A percentile compares a stretch with the other conserved stretches of the same genome.
These are phyloP conservation scores for Chrosomus eos DNA, from an alignment of 2,797 vertebrate species.

Conservation along the genomic window DNA sequence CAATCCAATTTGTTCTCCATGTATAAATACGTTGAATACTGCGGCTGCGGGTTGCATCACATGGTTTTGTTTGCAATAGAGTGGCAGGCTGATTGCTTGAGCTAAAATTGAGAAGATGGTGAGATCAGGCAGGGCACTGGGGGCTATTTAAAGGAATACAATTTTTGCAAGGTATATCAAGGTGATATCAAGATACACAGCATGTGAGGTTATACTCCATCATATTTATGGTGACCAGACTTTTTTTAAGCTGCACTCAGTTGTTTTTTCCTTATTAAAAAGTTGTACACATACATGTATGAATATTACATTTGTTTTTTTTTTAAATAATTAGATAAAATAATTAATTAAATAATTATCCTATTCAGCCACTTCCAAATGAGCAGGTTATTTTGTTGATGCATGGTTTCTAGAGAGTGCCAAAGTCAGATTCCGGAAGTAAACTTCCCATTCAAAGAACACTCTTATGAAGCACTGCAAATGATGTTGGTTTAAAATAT, in stretches of 20 bases:
- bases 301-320: no score
- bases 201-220: neutral
- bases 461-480: neutral
- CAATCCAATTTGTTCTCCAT: conserved; percentile 49
- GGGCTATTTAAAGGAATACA: conserved; percentile 48
- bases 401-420: neutral
- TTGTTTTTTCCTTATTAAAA: neutral
- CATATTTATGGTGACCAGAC: neutral
- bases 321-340: no score
- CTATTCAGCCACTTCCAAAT: neutral
- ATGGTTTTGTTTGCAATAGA: conserved; percentile 34
- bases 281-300: neutral
- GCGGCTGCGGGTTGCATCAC: conserved; percentile 37
- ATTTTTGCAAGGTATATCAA: conserved; percentile 29
- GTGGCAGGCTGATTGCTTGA: conserved; percentile 28
- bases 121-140: conserved; percentile 6
- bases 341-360: no score
- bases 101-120: conserved; percentile 39
- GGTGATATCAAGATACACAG: neutral
- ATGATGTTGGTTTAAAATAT: neutral
- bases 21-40: conserved; percentile 20
- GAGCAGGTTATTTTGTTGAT: neutral
- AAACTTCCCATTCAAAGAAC: neutral
- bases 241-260: neutral
- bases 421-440: neutral